These are phyloP conservation scores for Eupithecia dodoneata DNA, from an alignment of 2,888 invertebrate genomes.

Conservation along the genomic window DNA sequence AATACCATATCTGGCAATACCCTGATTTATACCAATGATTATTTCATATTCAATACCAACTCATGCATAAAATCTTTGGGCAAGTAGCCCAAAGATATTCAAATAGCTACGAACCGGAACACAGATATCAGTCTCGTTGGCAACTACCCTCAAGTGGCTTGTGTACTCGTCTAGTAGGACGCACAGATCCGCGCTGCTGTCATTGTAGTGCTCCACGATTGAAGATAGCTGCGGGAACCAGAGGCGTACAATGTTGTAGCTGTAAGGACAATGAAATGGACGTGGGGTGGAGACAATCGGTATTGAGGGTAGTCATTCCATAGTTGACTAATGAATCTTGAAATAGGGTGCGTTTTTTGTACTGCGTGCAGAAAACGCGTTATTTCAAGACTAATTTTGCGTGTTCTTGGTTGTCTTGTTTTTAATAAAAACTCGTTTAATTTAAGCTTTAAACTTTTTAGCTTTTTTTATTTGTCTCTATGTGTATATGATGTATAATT, in stretches of 20 bases:
- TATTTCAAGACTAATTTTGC: too few relatives aligned
- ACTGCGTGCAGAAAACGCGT: too few relatives aligned
- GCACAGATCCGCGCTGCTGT: slow-evolving; percentile 55
- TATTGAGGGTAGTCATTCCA: neutral
- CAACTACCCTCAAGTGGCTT: slow-evolving; percentile 44
- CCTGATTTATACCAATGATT: slow-evolving; percentile 1
- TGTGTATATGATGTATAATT: too few relatives aligned
- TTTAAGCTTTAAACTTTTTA: neutral
- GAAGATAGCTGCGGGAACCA: slow-evolving; percentile 69
- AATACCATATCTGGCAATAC: neutral
- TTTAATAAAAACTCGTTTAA: too few relatives aligned
- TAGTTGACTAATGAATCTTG: neutral
- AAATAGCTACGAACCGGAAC: slow-evolving; percentile 55
- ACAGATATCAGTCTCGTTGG: slow-evolving; percentile 45
- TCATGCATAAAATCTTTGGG: slow-evolving; percentile 18
- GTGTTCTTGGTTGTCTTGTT: too few relatives aligned
- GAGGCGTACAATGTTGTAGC: slow-evolving; percentile 58
- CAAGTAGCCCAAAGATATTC: slow-evolving; percentile 25
- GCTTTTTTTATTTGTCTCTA: too few relatives aligned
- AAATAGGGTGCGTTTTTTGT: neutral
- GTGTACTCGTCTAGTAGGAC: slow-evolving; percentile 57
- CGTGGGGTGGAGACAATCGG: neutral
- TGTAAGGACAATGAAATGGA: slow-evolving; percentile 31
- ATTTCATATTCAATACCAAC: neutral
- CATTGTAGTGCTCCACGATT: slow-evolving; percentile 58